Evolutionary conservation across 2,797 vertebrate genomes (phyloP), one percentile per base, ranked within the genome.

Genomic region (Oryzias sinensis): DNA sequence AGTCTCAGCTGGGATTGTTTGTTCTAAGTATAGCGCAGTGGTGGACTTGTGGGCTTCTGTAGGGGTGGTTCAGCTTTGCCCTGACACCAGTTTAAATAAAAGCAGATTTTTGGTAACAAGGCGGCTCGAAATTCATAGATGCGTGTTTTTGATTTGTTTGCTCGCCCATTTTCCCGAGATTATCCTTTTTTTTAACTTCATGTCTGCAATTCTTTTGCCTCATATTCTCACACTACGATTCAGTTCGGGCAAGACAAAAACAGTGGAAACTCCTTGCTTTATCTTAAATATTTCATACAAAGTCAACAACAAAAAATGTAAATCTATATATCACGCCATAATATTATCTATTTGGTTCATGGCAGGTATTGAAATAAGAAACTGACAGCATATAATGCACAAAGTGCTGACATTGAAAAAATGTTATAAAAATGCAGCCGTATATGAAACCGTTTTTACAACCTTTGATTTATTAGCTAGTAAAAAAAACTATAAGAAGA

Each of bases 11-110:
- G 72, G 56, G 56, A 52, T 61, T 78, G 78, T 76, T 79, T 74
- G 65, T 57, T 55, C 42, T 58, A 73, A 55, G 63, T 57, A 6
- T 11, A 64, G 64, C 51, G 68, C 69, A 70, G 72, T 76, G 77
- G 77, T 62, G 6, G 49, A 65, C 49, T 53, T 68, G 63, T 57
- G 65, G 63, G 59, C 53, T 62, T 53, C 49, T 76, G 18, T 82
- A 85, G 86, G 77, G 81, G 85, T 88, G 86, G 85, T 52, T 57
- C 40, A 60, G 68, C 62, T 72, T 84, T 83, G 75, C 64, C 66
- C 69, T 48, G 66, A 86, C 79, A 85, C 59, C 85, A 66, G 59
- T 53, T 81, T 53, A 25, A 72, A 56, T 82, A 63, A 83, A 50
- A 56, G 66, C 70, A 69, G 65, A 58, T 57, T n/a, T 37, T 3